Percentiles rank a stretch among this genome's conserved stretches.
These are phyloP conservation scores for Ectemnius lituratus DNA, from an alignment of 2,888 invertebrate species.

Conservation along the genomic window DNA sequence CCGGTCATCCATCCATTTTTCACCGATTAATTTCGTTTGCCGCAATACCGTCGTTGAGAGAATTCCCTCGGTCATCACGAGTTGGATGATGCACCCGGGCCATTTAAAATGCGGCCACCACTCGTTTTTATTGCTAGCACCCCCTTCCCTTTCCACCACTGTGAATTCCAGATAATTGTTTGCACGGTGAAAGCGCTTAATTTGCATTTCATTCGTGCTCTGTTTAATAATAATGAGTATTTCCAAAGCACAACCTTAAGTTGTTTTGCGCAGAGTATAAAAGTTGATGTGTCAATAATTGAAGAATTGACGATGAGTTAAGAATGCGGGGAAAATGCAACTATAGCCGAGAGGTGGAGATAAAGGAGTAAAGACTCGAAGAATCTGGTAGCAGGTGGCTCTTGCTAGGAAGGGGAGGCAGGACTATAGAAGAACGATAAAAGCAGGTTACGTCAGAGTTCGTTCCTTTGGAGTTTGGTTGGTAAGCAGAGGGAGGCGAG, in stretches of 20 bases:
- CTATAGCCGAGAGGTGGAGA: not conserved
- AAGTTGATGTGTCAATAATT: not conserved
- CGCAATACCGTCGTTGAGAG: not conserved
- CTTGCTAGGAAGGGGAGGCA: not conserved
- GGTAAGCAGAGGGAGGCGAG: not conserved
- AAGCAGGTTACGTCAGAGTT: conserved; percentile 10
- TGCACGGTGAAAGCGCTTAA: too few relatives aligned
- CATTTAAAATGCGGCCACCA: not conserved
- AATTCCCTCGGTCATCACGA: not conserved
- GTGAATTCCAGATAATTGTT: too few relatives aligned
- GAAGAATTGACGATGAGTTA: not conserved
- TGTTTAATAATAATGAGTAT: not conserved
- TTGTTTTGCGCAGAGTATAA: too few relatives aligned
- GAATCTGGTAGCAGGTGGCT: not conserved
- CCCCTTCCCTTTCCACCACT: too few relatives aligned
- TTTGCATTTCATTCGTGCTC: not conserved
- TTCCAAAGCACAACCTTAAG: not conserved
- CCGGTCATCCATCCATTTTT: not conserved
- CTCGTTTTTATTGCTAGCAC: not conserved
- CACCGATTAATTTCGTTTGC: conserved; percentile 1
- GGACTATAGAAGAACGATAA: conserved; percentile 9
- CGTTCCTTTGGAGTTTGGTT: not conserved
- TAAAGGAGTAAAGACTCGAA: not conserved
- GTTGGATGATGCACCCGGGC: not conserved
- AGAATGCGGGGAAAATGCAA: not conserved